phyloP scores from a whole-genome alignment of 2,888 invertebrate species.

The Drosophila peninsularis region DNA sequence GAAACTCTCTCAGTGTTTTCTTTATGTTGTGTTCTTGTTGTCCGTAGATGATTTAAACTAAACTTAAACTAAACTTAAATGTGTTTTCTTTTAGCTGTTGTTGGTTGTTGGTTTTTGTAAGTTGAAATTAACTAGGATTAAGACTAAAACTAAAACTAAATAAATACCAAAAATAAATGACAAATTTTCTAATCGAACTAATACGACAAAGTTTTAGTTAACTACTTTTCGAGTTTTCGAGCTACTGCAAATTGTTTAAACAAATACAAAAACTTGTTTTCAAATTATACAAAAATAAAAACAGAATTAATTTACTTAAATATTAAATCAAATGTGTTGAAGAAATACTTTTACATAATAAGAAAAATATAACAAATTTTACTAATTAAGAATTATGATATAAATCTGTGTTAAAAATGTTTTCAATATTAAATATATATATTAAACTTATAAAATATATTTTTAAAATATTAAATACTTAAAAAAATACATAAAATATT shows the following conservation, averaged over 20 bases:
- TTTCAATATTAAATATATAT: too few species aligned
- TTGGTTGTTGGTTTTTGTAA: slow-evolving; percentile 26
- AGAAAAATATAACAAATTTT: slow-evolving; percentile 2
- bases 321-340: background rate
- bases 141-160: slow-evolving; percentile 7
- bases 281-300: slow-evolving; percentile 8
- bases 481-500: too few species aligned
- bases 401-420: background rate
- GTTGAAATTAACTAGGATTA: slow-evolving; percentile 47
- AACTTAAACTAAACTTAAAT: slow-evolving; percentile 57
- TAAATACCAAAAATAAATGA: slow-evolving; percentile 20
- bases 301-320: slow-evolving; percentile 7
- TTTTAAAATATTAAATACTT: background rate
- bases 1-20: slow-evolving; percentile 26
- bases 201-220: slow-evolving; percentile 26
- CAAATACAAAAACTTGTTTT: slow-evolving; percentile 33
- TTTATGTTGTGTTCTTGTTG: slow-evolving; percentile 29
- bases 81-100: background rate
- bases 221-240: slow-evolving; percentile 20
- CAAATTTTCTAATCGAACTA: slow-evolving; percentile 23
- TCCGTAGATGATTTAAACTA: slow-evolving; percentile 10
- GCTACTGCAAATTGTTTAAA: slow-evolving; percentile 32
- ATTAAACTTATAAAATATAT: slow-evolving; percentile 5
- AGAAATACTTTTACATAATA: slow-evolving; percentile 19
- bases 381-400: slow-evolving; percentile 19